Base-by-base conservation (phyloP, 2,888 invertebrate species). In the Thecocarcelia acutangulata region DNA sequence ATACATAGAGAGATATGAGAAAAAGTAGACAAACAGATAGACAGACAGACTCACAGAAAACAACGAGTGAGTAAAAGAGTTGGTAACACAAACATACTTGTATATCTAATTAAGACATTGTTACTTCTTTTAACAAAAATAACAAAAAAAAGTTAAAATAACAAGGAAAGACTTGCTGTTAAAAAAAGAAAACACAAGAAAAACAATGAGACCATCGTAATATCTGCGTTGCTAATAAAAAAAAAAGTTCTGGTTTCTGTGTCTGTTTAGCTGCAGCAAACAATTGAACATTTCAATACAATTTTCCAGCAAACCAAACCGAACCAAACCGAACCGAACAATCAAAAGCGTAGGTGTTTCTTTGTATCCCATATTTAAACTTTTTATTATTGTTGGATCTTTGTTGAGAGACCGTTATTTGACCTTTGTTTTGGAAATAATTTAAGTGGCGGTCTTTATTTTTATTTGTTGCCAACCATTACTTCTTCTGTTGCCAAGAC, bases 321-420 rank as follows among this genome's bases (percentile, higher is more conserved):
- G 17, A 56, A 54, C 66, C 59, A 54, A 79, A 73, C 52, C 59
- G 68, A 73, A 79, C 66, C 17, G 56, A 59, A 72, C 59, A 54
- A 79, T 79, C 58, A 73, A 73, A 73, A 79, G 78, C 66, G 78
- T 79, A 79, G 78, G 78, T 79, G 78, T 79, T 78, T 42, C 19
- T 64, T 3, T 64, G 56, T 70, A 40, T 44, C 54, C 40, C 54
- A 69, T 50, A 52, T 44, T 52, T 40, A 69, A 24, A 46, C n/a
- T 17, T 48, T 4, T 61, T 61, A 13, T 19, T 50, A 0, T 6
- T 33, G 46, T 37, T 68, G 44, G 9, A 12, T 46, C 42, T 50
- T 4, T 40, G 9, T 48, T 12, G 19, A 17, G 37, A 50, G 48
- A 73, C 72, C 72, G 78, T 79, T 79, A 79, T 52, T 50, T 79